Evolutionary conservation across 1,140 invertebrate species (phyloP).

Genomic region (Coptotermes formosanus): DNA sequence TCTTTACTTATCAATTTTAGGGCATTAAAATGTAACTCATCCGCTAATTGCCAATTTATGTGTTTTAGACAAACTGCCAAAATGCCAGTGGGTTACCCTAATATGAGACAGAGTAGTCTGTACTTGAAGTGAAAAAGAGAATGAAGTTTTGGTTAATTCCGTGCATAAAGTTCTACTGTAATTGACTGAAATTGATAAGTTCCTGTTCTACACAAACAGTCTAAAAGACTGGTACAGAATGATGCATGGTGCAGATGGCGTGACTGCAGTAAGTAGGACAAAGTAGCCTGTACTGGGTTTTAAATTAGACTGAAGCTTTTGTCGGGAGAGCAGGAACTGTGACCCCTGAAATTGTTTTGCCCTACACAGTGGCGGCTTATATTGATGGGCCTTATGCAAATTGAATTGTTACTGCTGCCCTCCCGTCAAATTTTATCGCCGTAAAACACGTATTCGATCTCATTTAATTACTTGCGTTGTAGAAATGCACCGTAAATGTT

Average conservation of each 20-base stretch:
- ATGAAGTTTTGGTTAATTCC: background rate
- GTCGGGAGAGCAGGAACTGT: background rate
- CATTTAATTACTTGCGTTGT: too few relatives aligned
- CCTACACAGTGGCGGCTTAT: background rate
- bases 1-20: too few relatives aligned
- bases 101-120: too few relatives aligned
- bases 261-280: background rate
- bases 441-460: background rate
- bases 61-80: too few relatives aligned
- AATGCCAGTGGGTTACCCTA: too few relatives aligned
- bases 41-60: too few relatives aligned
- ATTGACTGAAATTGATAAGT: background rate
- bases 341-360: background rate
- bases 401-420: background rate
- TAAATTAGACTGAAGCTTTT: background rate
- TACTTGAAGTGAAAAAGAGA: too few relatives aligned
- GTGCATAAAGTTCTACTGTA: background rate
- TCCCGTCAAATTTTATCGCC: background rate
- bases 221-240: background rate
- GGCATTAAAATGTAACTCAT: too few relatives aligned
- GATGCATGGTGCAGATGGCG: background rate
- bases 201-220: background rate
- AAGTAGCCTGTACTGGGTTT: background rate
- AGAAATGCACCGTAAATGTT: too few relatives aligned
- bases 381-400: background rate